A percentile compares a stretch with the other conserved stretches of the same genome.
These are phyloP conservation scores for Pachyrhynchus sulphureomaculatus DNA, from an alignment of 1,140 invertebrate genomes.

Conservation along the genomic window DNA sequence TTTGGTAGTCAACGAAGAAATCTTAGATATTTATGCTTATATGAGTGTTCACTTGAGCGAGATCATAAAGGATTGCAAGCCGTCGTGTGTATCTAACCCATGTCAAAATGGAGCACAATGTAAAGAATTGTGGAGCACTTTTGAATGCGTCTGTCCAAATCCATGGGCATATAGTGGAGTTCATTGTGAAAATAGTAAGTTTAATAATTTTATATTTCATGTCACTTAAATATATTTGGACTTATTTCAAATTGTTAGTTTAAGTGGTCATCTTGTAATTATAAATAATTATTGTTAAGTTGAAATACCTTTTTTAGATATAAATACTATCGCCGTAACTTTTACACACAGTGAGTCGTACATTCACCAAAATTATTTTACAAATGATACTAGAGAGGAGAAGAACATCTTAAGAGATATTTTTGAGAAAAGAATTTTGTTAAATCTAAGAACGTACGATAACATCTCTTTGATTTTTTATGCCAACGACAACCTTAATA, in stretches of 20 bases:
- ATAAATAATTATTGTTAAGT: no score
- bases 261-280: no score
- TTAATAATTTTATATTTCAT: constrained; percentile 16
- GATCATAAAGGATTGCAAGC: constrained; percentile 90
- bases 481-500: constrained; percentile 90
- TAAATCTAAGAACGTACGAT: constrained; percentile 87
- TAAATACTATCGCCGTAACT: constrained; percentile 86
- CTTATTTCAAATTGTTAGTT: no score
- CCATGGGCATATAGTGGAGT: constrained; percentile 86
- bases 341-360: constrained; percentile 79
- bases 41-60: constrained; percentile 89
- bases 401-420: constrained; percentile 70
- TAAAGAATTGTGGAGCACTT: constrained; percentile 89
- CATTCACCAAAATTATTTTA: constrained; percentile 74
- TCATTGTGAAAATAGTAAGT: constrained; percentile 87
- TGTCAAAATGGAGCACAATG: constrained; percentile 89
- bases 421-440: constrained; percentile 74
- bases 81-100: constrained; percentile 90
- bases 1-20: constrained; percentile 86
- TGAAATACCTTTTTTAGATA: constrained; percentile 79
- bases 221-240: no score
- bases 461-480: constrained; percentile 80
- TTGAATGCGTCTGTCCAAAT: constrained; percentile 87
- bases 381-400: constrained; percentile 62
- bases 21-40: constrained; percentile 87